phyloP scores from a whole-genome alignment of 2,888 invertebrate species.

The Glyphotaelius pellucidus region DNA sequence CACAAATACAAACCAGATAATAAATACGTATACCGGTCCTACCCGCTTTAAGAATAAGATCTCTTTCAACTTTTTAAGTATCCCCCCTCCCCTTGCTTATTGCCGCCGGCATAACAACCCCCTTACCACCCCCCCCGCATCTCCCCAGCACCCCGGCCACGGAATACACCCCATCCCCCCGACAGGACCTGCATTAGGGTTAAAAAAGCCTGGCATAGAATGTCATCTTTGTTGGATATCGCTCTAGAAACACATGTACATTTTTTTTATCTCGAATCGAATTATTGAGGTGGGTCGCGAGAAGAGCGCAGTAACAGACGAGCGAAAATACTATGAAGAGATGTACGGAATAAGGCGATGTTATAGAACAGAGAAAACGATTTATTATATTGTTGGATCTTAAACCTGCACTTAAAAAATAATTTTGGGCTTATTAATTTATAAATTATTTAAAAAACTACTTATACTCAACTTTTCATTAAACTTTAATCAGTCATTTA shows the following conservation, averaged over 20 bases:
- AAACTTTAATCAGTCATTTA: too few relatives aligned
- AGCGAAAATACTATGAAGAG: neutral
- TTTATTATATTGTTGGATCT: too few relatives aligned
- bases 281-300: neutral
- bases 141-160: neutral
- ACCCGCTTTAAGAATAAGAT: conserved; percentile 55
- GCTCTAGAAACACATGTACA: neutral
- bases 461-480: too few relatives aligned
- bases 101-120: conserved; percentile 58
- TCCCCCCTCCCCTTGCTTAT: conserved; percentile 53
- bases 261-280: neutral
- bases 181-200: neutral
- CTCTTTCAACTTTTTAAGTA: conserved; percentile 65
- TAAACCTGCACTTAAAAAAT: too few relatives aligned
- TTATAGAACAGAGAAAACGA: too few relatives aligned
- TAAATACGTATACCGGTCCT: neutral
- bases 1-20: neutral
- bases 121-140: conserved; percentile 15
- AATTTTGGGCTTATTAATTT: too few relatives aligned
- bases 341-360: neutral
- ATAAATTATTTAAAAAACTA: too few relatives aligned
- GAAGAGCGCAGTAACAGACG: neutral
- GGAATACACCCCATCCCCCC: neutral
- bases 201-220: neutral
- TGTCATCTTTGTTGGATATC: neutral